These are phyloP conservation scores for Rhinella marina DNA, from an alignment of 2,797 vertebrate species.

Conservation along the genomic window DNA sequence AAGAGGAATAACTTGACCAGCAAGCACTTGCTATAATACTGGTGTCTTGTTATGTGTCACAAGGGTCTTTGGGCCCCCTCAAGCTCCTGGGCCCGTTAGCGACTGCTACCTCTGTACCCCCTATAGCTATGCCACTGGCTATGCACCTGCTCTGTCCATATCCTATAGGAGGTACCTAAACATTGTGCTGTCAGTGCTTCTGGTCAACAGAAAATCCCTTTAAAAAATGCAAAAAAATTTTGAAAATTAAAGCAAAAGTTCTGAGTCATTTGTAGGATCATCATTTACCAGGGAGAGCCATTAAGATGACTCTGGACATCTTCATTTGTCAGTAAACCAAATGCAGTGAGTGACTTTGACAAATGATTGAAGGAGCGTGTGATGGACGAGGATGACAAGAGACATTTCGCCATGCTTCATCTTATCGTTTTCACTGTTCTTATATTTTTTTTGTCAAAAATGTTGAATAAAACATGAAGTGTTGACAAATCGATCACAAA, in stretches of 20 bases:
- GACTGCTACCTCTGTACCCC: too few relatives aligned
- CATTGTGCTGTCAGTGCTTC: neutral
- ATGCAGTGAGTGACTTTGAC: neutral
- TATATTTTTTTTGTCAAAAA: neutral
- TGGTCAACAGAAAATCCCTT: neutral
- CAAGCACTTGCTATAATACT: too few relatives aligned
- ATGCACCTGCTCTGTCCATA: too few relatives aligned
- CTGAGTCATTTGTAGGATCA: neutral
- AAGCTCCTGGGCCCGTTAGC: too few relatives aligned
- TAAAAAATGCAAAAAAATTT: neutral
- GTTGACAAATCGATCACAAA: neutral
- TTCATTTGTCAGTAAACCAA: constrained; percentile 2
- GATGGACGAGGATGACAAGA: neutral
- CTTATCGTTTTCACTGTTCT: neutral
- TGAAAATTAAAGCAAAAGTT: neutral
- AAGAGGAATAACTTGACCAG: too few relatives aligned
- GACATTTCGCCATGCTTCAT: neutral
- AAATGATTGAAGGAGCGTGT: neutral
- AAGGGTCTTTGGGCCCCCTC: too few relatives aligned
- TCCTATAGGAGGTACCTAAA: neutral
- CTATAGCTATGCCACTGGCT: too few relatives aligned
- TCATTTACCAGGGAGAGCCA: neutral
- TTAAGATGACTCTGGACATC: neutral
- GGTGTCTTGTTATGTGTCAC: too few relatives aligned
- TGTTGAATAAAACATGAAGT: neutral